These are phyloP conservation scores for Drosophila ercepeae DNA, from an alignment of 1,140 invertebrate genomes.

Conservation along the genomic window DNA sequence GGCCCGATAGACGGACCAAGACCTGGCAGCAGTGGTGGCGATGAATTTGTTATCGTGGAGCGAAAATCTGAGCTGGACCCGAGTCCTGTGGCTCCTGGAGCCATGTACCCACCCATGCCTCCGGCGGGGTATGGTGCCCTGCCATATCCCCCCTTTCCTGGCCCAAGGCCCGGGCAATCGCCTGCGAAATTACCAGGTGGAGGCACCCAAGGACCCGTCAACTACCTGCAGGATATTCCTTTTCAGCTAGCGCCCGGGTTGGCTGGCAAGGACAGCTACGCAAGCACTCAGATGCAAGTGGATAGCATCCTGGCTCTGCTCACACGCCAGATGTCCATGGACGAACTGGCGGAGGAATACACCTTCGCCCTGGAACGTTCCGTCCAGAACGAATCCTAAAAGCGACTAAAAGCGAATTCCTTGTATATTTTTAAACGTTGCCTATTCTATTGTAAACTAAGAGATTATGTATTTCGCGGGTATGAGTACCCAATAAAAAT, in stretches of 20 bases:
- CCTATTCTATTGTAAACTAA: constrained; percentile 23
- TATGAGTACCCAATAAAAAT: neutral
- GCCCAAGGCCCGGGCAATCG: neutral
- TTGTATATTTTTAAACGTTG: constrained; percentile 26
- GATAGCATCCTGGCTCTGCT: constrained; percentile 73
- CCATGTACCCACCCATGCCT: constrained; percentile 74
- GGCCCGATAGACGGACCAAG: constrained; percentile 57
- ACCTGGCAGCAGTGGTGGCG: constrained; percentile 28
- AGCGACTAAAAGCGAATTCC: constrained; percentile 33
- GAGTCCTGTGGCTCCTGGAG: neutral
- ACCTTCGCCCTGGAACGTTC: constrained; percentile 74
- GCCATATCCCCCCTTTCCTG: constrained; percentile 60
- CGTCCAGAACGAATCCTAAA: constrained; percentile 76
- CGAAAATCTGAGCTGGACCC: constrained; percentile 45
- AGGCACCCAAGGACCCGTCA: constrained; percentile 33
- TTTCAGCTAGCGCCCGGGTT: constrained; percentile 75
- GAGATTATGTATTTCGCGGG: neutral
- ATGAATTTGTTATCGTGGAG: constrained; percentile 81
- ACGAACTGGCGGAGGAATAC: constrained; percentile 67
- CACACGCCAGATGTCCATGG: constrained; percentile 74
- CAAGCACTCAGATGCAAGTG: constrained; percentile 66
- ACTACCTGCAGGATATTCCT: constrained; percentile 78
- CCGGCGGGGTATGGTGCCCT: constrained; percentile 40
- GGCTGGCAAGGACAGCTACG: constrained; percentile 49
- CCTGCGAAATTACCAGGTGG: neutral